phyloP scores from a whole-genome alignment of 2,113 vertebrate genomes.

The Thermophis baileyi region DNA sequence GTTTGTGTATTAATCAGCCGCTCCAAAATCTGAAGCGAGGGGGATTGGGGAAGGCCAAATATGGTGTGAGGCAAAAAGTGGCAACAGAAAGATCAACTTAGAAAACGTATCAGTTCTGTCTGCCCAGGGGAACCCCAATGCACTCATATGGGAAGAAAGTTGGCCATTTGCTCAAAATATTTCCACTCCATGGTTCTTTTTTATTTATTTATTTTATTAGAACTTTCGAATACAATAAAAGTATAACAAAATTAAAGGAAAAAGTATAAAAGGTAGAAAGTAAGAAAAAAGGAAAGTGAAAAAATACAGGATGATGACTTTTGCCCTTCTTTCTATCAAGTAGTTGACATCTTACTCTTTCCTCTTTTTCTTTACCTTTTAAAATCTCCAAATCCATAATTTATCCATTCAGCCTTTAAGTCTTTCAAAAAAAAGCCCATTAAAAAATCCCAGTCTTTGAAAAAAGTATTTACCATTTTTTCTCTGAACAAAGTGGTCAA shows the following conservation, averaged over 20 bases:
- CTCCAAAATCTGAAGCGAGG: not conserved
- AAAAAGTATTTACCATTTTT: not conserved
- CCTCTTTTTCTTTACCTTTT: not conserved
- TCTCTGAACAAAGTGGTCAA: not conserved
- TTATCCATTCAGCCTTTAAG: not conserved
- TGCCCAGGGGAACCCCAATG: no score
- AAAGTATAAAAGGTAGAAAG: not conserved
- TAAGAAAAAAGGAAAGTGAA: not conserved
- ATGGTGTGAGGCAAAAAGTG: no score
- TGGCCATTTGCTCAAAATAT: not conserved
- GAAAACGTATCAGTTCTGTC: no score
- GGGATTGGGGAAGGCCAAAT: not conserved
- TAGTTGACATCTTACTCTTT: not conserved
- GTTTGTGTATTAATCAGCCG: not conserved
- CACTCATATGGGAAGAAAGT: not conserved
- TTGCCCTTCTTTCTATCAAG: not conserved
- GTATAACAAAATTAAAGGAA: not conserved
- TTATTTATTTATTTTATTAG: not conserved
- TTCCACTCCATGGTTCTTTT: not conserved
- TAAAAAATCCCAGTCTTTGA: not conserved
- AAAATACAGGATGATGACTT: not conserved
- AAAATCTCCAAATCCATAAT: not conserved
- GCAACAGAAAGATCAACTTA: no score
- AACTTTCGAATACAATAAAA: not conserved
- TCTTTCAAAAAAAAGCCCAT: not conserved